Evolutionary conservation across 1,140 invertebrate genomes (phyloP).

Genomic region (Pygmarrhopalites habei): DNA sequence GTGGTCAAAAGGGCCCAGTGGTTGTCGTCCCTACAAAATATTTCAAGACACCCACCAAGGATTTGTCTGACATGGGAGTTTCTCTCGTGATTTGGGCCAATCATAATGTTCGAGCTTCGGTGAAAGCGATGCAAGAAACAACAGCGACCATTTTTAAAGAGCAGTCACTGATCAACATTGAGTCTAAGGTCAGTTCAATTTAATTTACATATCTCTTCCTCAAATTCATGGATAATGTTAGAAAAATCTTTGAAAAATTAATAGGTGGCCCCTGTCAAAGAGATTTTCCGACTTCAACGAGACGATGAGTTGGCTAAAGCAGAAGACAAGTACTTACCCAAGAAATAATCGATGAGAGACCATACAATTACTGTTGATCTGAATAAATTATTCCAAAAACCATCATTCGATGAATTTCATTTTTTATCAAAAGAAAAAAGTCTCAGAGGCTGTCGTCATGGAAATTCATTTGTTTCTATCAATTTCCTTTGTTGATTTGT

Average conservation of each 20-base stretch:
- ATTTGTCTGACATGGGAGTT: conserved; percentile 45
- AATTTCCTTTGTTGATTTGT: too few relatives aligned
- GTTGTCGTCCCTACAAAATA: conserved; percentile 50
- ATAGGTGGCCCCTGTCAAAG: conserved; percentile 47
- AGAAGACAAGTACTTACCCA: conserved; percentile 47
- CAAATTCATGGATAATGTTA: too few relatives aligned
- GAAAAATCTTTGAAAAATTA: too few relatives aligned
- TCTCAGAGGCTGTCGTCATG: too few relatives aligned
- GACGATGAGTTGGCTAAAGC: conserved; percentile 46
- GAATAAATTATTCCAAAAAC: too few relatives aligned
- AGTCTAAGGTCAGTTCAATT: conserved; percentile 45
- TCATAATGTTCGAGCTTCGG: conserved; percentile 46
- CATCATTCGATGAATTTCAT: too few relatives aligned
- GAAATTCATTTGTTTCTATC: too few relatives aligned
- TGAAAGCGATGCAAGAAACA: conserved; percentile 46
- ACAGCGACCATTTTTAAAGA: conserved; percentile 44
- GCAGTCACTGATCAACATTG: conserved; percentile 43
- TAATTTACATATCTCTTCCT: too few relatives aligned
- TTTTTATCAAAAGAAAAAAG: too few relatives aligned
- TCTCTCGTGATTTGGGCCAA: conserved; percentile 50
- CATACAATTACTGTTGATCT: too few relatives aligned
- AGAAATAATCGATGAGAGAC: too few relatives aligned
- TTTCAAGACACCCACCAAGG: conserved; percentile 45
- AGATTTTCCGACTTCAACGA: conserved; percentile 47
- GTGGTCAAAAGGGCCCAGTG: conserved; percentile 46